phyloP scores from a whole-genome alignment of 92 coral and sea anemone genomes.

The Galaxea fascicularis region DNA sequence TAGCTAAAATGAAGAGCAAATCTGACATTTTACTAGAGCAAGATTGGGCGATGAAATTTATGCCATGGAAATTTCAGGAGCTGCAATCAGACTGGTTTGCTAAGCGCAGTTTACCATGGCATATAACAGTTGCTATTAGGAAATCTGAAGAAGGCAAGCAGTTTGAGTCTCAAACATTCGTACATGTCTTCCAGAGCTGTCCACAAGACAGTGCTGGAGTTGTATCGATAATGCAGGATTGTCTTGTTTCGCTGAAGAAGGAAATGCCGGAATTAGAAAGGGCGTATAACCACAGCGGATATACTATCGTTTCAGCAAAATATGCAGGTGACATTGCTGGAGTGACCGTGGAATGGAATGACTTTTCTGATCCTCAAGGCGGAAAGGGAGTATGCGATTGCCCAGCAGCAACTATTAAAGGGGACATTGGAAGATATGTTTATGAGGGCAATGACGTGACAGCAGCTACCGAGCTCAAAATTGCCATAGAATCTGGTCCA shows the following conservation, averaged over 20 bases:
- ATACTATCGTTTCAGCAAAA: slow-evolving; percentile 30
- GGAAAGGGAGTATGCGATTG: slow-evolving; percentile 52
- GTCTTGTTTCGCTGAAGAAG: slow-evolving; percentile 35
- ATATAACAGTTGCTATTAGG: too few relatives aligned
- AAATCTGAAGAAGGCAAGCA: too few relatives aligned
- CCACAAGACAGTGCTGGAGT: slow-evolving; percentile 55
- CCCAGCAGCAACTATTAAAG: slow-evolving; percentile 43
- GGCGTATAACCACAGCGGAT: slow-evolving; percentile 56
- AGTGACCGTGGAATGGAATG: slow-evolving; percentile 23
- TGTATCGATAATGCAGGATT: slow-evolving; percentile 36
- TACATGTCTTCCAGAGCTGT: too few relatives aligned
- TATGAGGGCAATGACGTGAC: slow-evolving; percentile 51
- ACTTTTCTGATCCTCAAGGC: too few relatives aligned
- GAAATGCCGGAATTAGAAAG: slow-evolving; percentile 30
- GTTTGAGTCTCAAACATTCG: too few relatives aligned
- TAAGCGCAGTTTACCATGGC: slow-evolving; percentile 58
- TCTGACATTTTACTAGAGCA: slow-evolving; percentile 28
- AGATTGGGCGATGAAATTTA: slow-evolving; percentile 41
- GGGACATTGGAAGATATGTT: slow-evolving; percentile 22
- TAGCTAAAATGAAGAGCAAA: slow-evolving; percentile 41
- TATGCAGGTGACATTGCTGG: too few relatives aligned
- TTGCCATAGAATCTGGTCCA: too few relatives aligned
- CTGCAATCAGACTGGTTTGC: slow-evolving; percentile 51
- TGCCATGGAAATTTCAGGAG: slow-evolving; percentile 41
- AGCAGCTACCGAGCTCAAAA: slow-evolving; percentile 19